phyloP scores from a whole-genome alignment of 2,113 vertebrate genomes.

The Nycticryphes semicollaris region DNA sequence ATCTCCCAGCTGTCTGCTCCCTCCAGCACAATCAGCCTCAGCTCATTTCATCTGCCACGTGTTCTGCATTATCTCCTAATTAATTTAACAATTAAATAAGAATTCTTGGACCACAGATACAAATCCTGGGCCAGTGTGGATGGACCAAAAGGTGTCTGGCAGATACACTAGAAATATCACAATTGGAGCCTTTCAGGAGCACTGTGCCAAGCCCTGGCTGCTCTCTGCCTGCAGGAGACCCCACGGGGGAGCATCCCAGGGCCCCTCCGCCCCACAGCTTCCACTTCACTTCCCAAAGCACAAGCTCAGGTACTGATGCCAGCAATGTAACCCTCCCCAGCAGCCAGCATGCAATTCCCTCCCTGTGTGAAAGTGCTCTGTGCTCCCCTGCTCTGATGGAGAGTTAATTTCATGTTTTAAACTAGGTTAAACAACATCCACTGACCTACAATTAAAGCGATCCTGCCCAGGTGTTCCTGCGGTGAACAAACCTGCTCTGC shows the following conservation, averaged over 20 bases:
- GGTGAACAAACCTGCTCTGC: slow-evolving; percentile 63
- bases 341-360: not conserved
- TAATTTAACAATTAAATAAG: slow-evolving; percentile 1
- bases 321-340: too few relatives aligned
- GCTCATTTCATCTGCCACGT: not conserved
- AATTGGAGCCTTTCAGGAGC: not conserved
- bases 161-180: not conserved
- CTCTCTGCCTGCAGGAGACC: too few relatives aligned
- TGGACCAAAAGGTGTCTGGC: not conserved
- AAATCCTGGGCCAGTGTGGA: not conserved
- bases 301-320: rapidly evolving
- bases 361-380: not conserved
- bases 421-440: slow-evolving; percentile 54
- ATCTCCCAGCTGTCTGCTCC: not conserved
- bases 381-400: not conserved
- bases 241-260: not conserved
- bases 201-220: rapidly evolving
- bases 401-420: not conserved
- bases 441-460: slow-evolving; percentile 61
- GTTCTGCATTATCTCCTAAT: slow-evolving; percentile 1
- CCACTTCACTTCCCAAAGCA: not conserved
- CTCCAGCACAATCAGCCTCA: not conserved
- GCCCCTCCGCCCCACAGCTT: not conserved
- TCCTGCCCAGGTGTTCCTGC: slow-evolving; percentile 50
- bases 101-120: not conserved